phyloP scores from a whole-genome alignment of 1,140 invertebrate genomes.

The Lerema accius region DNA sequence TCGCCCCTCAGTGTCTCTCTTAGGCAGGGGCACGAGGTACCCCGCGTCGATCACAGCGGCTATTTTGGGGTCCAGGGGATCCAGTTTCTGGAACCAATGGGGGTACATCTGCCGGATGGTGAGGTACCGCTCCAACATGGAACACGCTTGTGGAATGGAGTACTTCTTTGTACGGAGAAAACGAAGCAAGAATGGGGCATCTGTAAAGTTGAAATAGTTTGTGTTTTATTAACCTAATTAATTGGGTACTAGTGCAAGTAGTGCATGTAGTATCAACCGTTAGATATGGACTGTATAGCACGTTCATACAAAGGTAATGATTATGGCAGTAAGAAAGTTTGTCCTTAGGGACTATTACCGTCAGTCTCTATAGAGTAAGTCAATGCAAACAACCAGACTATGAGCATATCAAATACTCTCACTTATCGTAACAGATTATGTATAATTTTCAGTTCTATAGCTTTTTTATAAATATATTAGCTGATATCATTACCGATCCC shows the following conservation, averaged over 20 bases:
- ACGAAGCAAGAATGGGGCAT: slow-evolving; percentile 90
- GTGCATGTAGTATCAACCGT: no score
- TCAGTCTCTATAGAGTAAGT: no score
- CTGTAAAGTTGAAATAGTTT: slow-evolving; percentile 58
- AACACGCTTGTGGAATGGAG: slow-evolving; percentile 91
- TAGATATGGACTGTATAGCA: no score
- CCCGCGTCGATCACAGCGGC: slow-evolving; percentile 91
- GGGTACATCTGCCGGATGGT: slow-evolving; percentile 91
- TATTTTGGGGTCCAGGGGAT: slow-evolving; percentile 88
- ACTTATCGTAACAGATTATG: no score
- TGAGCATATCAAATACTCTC: no score
- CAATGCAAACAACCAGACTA: no score
- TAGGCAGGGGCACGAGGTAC: slow-evolving; percentile 90
- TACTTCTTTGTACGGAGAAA: slow-evolving; percentile 95
- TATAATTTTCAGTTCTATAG: neutral
- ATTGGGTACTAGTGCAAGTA: no score
- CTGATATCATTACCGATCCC: no score
- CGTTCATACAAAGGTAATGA: no score
- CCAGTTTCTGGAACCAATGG: slow-evolving; percentile 91
- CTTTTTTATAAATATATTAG: no score
- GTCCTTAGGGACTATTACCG: neutral
- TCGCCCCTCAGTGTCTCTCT: slow-evolving; percentile 88
- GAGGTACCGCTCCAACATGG: slow-evolving; percentile 93
- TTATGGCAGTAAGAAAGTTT: neutral
- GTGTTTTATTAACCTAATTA: no score